Evolutionary conservation across 2,113 vertebrate species (phyloP).

Genomic region (Scalopus aquaticus): DNA sequence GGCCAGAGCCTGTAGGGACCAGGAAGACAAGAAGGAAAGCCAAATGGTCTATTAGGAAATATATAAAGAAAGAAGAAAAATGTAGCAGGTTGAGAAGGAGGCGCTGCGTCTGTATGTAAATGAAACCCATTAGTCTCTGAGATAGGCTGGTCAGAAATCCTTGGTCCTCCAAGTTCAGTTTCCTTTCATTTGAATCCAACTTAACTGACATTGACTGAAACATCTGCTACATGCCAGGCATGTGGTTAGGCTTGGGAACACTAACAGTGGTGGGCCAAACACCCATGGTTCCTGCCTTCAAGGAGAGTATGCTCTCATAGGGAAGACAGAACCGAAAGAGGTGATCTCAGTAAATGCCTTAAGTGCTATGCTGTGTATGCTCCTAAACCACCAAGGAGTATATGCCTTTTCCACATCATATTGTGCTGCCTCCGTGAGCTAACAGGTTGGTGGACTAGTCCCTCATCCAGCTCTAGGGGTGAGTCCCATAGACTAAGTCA

Average conservation of each 20-base stretch:
- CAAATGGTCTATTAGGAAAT: not conserved
- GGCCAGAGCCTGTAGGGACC: not conserved
- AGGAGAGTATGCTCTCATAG: not conserved
- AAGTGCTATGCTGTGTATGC: not conserved
- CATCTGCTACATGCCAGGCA: not conserved
- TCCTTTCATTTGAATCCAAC: conserved; percentile 27
- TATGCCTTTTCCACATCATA: not conserved
- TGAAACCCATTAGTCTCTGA: not conserved
- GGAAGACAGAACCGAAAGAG: not conserved
- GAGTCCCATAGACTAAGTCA: not conserved
- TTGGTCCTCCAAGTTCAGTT: not conserved
- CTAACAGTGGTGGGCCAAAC: not conserved
- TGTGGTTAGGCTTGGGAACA: not conserved
- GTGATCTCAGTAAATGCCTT: not conserved
- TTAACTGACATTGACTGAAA: not conserved
- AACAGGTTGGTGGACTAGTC: not conserved
- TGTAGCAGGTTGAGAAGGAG: not conserved
- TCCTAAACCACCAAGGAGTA: not conserved
- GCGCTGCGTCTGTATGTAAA: not conserved
- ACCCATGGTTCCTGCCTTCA: not conserved
- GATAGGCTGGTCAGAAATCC: not conserved
- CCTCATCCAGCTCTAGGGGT: not conserved
- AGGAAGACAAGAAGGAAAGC: not conserved
- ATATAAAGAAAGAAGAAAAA: not conserved
- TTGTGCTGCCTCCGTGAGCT: not conserved